A percentile compares a stretch with the other conserved stretches of the same genome.
Conservation (phyloP, 2,888 invertebrate genomes). For the Eurois occulta region DNA sequence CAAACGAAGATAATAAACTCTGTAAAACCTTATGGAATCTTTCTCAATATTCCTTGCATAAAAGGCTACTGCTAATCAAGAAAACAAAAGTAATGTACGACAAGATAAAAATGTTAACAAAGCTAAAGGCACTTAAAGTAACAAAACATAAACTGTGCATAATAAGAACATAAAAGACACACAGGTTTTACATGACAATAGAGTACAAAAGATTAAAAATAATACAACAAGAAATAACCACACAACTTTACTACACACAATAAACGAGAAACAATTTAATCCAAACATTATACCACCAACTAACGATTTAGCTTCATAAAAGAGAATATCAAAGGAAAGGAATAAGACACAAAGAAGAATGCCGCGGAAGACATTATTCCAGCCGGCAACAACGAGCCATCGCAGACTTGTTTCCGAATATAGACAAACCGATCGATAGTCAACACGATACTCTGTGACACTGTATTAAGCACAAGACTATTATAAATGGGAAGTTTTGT, state of each 20-base stretch:
- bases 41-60: neutral
- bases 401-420: constrained; percentile 67
- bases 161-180: constrained; percentile 38
- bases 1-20: neutral
- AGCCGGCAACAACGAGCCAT: constrained; percentile 59
- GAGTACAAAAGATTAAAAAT: constrained; percentile 43
- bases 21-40: neutral
- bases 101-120: constrained; percentile 46
- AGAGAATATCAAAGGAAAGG: constrained; percentile 46
- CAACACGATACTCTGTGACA: constrained; percentile 35
- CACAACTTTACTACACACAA: constrained; percentile 35
- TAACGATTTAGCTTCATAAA: constrained; percentile 54
- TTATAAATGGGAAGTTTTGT: constrained; percentile 26
- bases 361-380: constrained; percentile 69
- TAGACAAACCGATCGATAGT: constrained; percentile 65
- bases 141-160: constrained; percentile 33
- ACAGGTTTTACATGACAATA: constrained; percentile 52
- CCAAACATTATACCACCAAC: constrained; percentile 54
- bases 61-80: constrained; percentile 31
- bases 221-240: constrained; percentile 32
- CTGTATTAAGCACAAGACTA: constrained; percentile 49
- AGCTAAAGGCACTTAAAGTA: constrained; percentile 39
- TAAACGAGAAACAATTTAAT: constrained; percentile 52
- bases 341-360: constrained; percentile 52
- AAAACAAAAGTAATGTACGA: constrained; percentile 3